Evolutionary conservation across 2,113 vertebrate species (phyloP).

Genomic region (Polypterus bichir): DNA sequence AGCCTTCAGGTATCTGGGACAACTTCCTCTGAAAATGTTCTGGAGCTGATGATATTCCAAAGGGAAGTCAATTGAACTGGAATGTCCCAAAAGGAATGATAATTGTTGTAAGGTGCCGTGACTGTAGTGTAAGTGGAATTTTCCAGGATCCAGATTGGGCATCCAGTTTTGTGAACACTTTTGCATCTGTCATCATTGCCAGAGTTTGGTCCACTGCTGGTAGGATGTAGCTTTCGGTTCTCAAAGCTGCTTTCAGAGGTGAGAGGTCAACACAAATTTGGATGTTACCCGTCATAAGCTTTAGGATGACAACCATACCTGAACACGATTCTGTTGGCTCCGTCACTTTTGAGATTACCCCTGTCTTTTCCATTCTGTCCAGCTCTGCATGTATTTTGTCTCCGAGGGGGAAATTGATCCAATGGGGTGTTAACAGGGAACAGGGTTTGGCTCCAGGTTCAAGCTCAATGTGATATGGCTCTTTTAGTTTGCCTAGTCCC

Average conservation of each 20-base stretch:
- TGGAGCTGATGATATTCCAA: background rate
- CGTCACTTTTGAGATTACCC: constrained; percentile 7
- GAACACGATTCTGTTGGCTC: constrained; percentile 15
- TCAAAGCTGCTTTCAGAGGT: background rate
- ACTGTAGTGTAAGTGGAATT: background rate
- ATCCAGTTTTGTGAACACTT: background rate
- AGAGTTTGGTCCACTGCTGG: background rate
- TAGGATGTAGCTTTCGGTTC: background rate
- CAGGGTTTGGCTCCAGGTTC: background rate
- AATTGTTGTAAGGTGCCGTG: background rate
- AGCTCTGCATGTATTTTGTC: constrained; percentile 13
- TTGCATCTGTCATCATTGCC: background rate
- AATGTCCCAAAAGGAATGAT: background rate
- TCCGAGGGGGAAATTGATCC: constrained; percentile 4
- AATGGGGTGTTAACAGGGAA: constrained; percentile 7
- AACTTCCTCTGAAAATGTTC: background rate
- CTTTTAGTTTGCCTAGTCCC: background rate
- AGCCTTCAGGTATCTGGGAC: background rate
- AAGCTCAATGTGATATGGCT: constrained; percentile 5
- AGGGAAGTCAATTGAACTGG: background rate
- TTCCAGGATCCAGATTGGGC: background rate
- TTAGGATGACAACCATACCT: constrained; percentile 9
- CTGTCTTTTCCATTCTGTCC: constrained; percentile 11
- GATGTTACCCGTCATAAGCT: constrained; percentile 1
- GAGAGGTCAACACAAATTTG: constrained; percentile 10